Evolutionary conservation across 2,888 invertebrate genomes (phyloP).

Genomic region (Hetaerina titia): DNA sequence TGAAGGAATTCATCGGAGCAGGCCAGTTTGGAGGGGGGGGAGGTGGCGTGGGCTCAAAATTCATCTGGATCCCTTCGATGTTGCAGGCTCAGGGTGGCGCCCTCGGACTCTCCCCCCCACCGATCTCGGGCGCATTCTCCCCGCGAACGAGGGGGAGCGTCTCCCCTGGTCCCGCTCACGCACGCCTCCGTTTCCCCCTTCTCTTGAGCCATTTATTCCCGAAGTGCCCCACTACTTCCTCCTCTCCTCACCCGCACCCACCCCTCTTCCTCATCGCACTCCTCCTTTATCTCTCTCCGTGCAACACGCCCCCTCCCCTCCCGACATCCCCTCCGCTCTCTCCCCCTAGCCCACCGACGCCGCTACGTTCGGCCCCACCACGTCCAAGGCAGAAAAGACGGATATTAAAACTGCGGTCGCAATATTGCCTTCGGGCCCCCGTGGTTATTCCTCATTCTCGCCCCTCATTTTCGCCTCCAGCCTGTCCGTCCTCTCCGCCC

Average conservation of each 20-base stretch:
- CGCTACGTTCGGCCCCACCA: conserved; percentile 50
- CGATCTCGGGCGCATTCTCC: too few relatives aligned
- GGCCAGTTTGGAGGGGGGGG: not conserved
- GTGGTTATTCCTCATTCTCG: conserved; percentile 66
- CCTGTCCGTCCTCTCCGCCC: not conserved
- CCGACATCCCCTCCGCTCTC: conserved; percentile 49
- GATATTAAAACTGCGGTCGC: conserved; percentile 66
- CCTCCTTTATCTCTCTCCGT: not conserved
- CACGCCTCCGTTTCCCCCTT: not conserved
- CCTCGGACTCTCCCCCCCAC: not conserved
- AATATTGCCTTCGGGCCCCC: conserved; percentile 63
- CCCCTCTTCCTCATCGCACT: not conserved
- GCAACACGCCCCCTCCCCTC: not conserved
- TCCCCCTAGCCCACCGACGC: not conserved
- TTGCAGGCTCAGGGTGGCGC: too few relatives aligned
- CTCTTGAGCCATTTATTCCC: not conserved
- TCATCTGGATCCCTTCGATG: too few relatives aligned
- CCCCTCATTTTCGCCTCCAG: conserved; percentile 34
- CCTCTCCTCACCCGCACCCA: not conserved
- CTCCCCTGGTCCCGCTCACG: not conserved
- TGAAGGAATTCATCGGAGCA: not conserved
- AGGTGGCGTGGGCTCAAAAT: not conserved
- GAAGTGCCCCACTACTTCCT: too few relatives aligned
- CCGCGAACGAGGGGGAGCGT: too few relatives aligned
- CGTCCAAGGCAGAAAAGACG: conserved; percentile 60